These are phyloP conservation scores for Anguilla obscura DNA, from an alignment of 2,797 vertebrate genomes.

Conservation along the genomic window DNA sequence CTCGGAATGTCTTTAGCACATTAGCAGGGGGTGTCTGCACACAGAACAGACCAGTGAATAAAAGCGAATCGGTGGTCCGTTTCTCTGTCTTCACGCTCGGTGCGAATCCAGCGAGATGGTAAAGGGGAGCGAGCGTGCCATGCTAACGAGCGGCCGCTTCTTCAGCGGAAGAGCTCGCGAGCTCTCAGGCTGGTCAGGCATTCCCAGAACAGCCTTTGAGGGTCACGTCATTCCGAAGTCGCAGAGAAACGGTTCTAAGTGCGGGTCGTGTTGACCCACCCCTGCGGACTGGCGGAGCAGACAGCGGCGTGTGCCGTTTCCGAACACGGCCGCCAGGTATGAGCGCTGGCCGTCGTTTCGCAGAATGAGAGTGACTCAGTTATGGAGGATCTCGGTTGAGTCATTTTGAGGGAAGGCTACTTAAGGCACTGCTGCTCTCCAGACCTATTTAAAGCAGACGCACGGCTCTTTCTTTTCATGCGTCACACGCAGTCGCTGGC, in stretches of 20 bases:
- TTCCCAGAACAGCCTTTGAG: no score
- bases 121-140: background rate
- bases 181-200: no score
- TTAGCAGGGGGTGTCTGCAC: background rate
- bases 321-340: background rate
- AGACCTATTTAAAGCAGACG: background rate
- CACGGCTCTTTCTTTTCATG: no score
- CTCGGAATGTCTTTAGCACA: background rate
- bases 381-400: background rate
- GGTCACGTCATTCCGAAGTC: no score
- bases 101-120: background rate
- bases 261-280: background rate
- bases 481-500: background rate
- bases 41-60: background rate
- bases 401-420: background rate
- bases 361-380: background rate
- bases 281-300: background rate
- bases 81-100: background rate
- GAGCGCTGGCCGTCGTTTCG: background rate
- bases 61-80: background rate
- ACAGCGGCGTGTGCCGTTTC: no score
- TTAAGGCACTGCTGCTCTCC: background rate
- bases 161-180: no score
- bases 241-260: background rate
- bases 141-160: no score